Conservation (phyloP, 2,113 vertebrate genomes). For the Paradoxurus hermaphroditus region DNA sequence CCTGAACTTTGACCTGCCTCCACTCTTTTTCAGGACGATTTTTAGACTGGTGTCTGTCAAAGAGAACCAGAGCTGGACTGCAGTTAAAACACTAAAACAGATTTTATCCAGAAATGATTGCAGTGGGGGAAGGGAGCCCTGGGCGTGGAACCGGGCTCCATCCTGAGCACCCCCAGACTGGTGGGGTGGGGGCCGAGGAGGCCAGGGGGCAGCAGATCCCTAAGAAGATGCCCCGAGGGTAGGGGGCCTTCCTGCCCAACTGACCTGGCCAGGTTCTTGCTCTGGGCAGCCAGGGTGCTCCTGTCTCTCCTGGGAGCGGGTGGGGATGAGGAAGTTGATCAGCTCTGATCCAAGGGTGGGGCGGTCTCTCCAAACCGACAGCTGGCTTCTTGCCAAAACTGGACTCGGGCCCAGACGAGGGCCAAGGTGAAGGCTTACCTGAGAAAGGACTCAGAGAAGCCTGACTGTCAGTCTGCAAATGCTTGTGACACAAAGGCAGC, state of each 20-base stretch:
- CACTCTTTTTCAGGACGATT: neutral
- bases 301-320: neutral
- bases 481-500: neutral
- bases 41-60: neutral
- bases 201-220: neutral
- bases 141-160: rapidly evolving
- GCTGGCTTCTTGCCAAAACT: neutral
- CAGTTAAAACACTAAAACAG: neutral
- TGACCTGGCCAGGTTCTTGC: neutral
- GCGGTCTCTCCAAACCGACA: neutral
- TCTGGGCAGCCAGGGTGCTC: too few relatives aligned
- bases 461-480: neutral
- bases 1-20: neutral
- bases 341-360: too few relatives aligned
- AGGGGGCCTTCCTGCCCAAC: neutral
- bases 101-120: neutral
- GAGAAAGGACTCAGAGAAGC: neutral
- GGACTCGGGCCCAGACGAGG: neutral
- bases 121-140: neutral
- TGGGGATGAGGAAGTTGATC: neutral
- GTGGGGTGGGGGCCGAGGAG: neutral
- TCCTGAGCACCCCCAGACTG: neutral
- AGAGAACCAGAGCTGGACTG: neutral
- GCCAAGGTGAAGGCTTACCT: neutral
- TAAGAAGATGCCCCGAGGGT: neutral